These are phyloP conservation scores for Epinephelus malabaricus DNA, from an alignment of 2,797 vertebrate species.

Conservation along the genomic window DNA sequence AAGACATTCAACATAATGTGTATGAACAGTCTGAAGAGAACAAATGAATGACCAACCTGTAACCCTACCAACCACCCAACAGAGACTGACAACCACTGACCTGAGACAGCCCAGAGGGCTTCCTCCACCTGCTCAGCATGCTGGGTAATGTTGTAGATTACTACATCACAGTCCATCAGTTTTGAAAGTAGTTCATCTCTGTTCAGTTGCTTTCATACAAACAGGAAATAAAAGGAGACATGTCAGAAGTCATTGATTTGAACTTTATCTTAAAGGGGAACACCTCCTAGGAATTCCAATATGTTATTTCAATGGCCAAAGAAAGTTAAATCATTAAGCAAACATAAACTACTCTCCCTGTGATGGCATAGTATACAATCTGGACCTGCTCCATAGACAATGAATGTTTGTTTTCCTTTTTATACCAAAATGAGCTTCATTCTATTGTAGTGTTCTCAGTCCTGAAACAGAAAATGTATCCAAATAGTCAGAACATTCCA, in stretches of 20 bases:
- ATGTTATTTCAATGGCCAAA: too few relatives aligned
- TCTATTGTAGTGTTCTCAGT: too few relatives aligned
- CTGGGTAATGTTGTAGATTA: slow-evolving; percentile 93
- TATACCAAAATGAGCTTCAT: too few relatives aligned
- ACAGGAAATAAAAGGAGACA: neutral
- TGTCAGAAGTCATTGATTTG: neutral
- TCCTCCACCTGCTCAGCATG: slow-evolving; percentile 87
- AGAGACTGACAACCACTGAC: slow-evolving; percentile 68
- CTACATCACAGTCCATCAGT: slow-evolving; percentile 89
- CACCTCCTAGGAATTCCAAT: too few relatives aligned
- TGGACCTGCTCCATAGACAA: too few relatives aligned
- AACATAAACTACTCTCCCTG: too few relatives aligned
- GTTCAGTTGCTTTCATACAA: slow-evolving; percentile 74
- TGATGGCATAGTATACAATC: too few relatives aligned
- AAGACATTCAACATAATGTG: neutral
- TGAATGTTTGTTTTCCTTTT: too few relatives aligned
- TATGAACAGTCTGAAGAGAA: neutral
- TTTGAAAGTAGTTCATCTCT: slow-evolving; percentile 84
- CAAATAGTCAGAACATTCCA: too few relatives aligned
- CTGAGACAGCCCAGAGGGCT: slow-evolving; percentile 91
- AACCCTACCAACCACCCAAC: neutral
- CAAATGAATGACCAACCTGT: too few relatives aligned
- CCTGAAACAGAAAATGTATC: too few relatives aligned
- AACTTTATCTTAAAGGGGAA: neutral
- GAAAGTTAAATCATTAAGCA: too few relatives aligned